Percentiles rank a stretch among this genome's conserved stretches.
phyloP scores from a whole-genome alignment of 2,113 vertebrate species.

The Phalacrocorax aristotelis region DNA sequence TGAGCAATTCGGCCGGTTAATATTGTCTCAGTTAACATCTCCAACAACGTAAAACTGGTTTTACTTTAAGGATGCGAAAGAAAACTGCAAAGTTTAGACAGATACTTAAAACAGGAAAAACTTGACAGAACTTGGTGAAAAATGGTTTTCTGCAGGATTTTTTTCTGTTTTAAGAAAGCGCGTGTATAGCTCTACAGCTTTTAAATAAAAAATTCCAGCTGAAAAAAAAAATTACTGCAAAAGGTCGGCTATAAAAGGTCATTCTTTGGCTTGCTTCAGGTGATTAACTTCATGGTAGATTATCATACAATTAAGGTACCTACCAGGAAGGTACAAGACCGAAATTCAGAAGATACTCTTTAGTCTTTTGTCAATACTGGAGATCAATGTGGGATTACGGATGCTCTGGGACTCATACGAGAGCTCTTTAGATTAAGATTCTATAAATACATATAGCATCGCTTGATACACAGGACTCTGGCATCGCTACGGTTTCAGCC shows the following conservation, averaged over 20 bases:
- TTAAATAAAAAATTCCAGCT: background rate
- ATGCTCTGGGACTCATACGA: background rate
- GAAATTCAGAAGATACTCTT: background rate
- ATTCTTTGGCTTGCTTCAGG: background rate
- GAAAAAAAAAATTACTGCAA: background rate
- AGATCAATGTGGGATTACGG: background rate
- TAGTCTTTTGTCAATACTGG: background rate
- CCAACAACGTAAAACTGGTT: background rate
- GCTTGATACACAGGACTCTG: background rate
- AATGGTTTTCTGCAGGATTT: background rate
- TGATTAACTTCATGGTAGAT: background rate
- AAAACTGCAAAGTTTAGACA: rapidly evolving
- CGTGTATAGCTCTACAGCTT: background rate
- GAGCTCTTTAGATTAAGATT: constrained; percentile 4
- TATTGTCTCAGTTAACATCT: background rate
- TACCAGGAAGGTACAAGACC: background rate
- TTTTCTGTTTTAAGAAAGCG: background rate
- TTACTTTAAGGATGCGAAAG: background rate
- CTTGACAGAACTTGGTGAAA: background rate
- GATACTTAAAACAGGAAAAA: background rate
- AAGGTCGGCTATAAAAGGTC: background rate
- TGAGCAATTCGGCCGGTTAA: rapidly evolving
- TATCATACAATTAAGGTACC: background rate
- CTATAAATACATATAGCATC: background rate
- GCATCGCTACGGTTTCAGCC: background rate